These are phyloP conservation scores for Aphidius ervi DNA, from an alignment of 1,140 invertebrate genomes.

Conservation along the genomic window DNA sequence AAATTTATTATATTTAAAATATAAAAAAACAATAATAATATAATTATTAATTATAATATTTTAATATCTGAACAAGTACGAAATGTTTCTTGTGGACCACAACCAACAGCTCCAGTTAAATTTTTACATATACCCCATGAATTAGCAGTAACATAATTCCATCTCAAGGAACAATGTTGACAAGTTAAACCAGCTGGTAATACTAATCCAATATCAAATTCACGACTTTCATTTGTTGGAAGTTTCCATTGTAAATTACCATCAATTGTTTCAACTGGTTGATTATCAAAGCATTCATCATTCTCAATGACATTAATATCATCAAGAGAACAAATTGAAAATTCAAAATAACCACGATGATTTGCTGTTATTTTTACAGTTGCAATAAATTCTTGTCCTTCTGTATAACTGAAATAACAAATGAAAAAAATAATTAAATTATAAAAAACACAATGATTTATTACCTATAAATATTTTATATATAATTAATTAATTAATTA, in stretches of 20 bases:
- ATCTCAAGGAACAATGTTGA: conserved; percentile 64
- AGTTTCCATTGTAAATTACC: conserved; percentile 41
- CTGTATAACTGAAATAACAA: conserved; percentile 27
- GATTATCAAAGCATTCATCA: conserved; percentile 60
- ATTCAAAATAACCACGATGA: conserved; percentile 64
- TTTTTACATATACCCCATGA: conserved; percentile 56
- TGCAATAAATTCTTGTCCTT: conserved; percentile 43
- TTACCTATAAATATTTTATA: not conserved
- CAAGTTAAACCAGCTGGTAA: conserved; percentile 59
- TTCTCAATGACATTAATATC: conserved; percentile 49
- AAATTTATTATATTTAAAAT: no score
- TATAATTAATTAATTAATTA: conserved; percentile 15
- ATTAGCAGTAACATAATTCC: conserved; percentile 63
- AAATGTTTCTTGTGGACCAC: conserved; percentile 66
- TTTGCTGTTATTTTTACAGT: conserved; percentile 69
- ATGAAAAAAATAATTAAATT: conserved; percentile 10
- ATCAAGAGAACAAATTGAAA: conserved; percentile 56
- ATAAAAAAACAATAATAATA: no score
- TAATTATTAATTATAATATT: conserved; percentile 39
- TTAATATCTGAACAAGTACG: conserved; percentile 65
- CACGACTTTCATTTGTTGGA: conserved; percentile 3
- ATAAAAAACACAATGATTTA: not conserved
- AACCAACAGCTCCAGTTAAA: conserved; percentile 51
- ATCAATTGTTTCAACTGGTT: conserved; percentile 58
- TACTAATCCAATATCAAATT: conserved; percentile 34